Percentiles rank a stretch among this genome's conserved stretches.
Evolutionary conservation across 1,140 invertebrate genomes (phyloP).

Genomic region (Leptopilina clavipes): DNA sequence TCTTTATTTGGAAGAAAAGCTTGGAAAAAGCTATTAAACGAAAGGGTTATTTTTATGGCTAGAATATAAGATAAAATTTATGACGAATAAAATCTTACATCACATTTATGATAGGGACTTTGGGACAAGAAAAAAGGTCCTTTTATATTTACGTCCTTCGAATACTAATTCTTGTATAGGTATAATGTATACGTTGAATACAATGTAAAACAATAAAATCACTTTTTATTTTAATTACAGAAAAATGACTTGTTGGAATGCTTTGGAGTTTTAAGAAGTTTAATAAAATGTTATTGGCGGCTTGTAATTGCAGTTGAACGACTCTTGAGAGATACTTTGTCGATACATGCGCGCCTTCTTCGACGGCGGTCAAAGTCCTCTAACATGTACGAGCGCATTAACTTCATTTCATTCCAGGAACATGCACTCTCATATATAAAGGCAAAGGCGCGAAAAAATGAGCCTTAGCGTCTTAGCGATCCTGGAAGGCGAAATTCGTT

Average conservation of each 20-base stretch:
- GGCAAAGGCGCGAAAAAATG: conserved; percentile 9
- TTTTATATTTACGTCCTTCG: neutral
- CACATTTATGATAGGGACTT: neutral
- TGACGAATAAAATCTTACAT: neutral
- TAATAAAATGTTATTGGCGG: conserved; percentile 5
- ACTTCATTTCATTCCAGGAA: conserved; percentile 23
- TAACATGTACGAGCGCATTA: conserved; percentile 10
- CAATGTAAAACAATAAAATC: no score
- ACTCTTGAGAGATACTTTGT: conserved; percentile 3
- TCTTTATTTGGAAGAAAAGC: neutral
- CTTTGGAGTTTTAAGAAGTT: neutral
- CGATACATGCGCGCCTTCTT: neutral
- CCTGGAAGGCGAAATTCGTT: conserved; percentile 28
- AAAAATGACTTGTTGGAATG: neutral
- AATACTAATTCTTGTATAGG: neutral
- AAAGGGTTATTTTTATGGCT: neutral
- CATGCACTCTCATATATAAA: conserved; percentile 6
- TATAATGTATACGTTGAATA: no score
- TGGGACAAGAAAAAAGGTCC: neutral
- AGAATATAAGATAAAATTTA: neutral
- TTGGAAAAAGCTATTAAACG: neutral
- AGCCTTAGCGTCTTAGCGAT: conserved; percentile 23
- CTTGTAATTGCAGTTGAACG: conserved; percentile 5
- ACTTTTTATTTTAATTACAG: neutral
- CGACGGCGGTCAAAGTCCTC: conserved; percentile 5